phyloP scores from a whole-genome alignment of 2,113 vertebrate species.

The Mesembrinibis cayennensis region DNA sequence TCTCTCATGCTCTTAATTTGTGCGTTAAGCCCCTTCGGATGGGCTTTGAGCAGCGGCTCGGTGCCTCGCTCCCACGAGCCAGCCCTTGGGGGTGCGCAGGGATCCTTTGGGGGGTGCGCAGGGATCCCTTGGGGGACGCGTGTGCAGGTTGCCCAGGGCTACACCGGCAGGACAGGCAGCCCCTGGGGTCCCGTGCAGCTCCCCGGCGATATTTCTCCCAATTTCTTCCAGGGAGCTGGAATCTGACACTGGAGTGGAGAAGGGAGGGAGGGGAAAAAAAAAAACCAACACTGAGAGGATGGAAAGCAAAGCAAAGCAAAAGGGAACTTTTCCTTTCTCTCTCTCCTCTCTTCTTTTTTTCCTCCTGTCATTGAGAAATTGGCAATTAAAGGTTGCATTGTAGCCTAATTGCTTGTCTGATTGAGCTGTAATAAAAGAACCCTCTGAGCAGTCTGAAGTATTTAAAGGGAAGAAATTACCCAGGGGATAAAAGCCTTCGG shows the following conservation, averaged over 20 bases:
- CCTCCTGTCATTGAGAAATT: background rate
- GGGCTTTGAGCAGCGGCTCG: background rate
- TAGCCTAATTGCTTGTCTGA: background rate
- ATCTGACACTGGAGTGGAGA: background rate
- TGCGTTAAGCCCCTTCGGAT: rapidly evolving
- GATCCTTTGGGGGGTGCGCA: background rate
- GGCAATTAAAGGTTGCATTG: background rate
- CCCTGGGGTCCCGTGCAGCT: background rate
- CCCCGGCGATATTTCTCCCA: background rate
- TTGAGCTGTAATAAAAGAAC: background rate
- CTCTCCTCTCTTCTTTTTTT: background rate
- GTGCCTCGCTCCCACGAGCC: rapidly evolving
- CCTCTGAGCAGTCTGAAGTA: background rate
- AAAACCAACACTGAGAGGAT: background rate
- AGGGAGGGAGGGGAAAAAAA: background rate
- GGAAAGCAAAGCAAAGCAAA: background rate
- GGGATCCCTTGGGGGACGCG: background rate
- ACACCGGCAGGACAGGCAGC: background rate
- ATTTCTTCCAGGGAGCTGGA: background rate
- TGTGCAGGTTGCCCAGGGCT: background rate
- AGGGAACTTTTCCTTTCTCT: background rate
- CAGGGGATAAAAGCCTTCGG: background rate
- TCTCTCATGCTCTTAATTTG: rapidly evolving
- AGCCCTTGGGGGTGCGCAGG: too few relatives aligned
- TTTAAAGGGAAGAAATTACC: background rate